These are phyloP conservation scores for Aphelocoma coerulescens DNA, from an alignment of 2,113 vertebrate species.

Conservation along the genomic window DNA sequence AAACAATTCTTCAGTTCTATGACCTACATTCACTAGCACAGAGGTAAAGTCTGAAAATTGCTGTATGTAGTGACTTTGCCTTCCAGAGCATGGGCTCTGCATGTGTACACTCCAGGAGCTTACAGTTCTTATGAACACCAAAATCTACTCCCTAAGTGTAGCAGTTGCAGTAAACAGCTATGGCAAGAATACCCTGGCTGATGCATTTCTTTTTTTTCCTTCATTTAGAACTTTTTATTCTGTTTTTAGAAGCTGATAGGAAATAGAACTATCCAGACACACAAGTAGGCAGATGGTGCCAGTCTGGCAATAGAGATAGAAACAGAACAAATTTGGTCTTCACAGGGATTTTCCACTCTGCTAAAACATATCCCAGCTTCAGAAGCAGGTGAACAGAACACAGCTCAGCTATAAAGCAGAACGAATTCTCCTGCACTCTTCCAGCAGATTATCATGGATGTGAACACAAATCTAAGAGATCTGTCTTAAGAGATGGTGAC, in stretches of 20 bases:
- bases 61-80: not conserved
- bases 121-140: not conserved
- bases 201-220: fast-evolving
- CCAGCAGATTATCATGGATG: not conserved
- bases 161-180: not conserved
- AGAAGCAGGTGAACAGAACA: not conserved
- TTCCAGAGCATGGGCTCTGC: not conserved
- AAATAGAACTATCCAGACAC: not conserved
- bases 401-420: not conserved
- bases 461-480: not conserved
- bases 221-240: not conserved
- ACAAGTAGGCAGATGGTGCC: not conserved
- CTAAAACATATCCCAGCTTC: not conserved
- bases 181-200: not conserved
- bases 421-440: not conserved
- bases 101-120: fast-evolving
- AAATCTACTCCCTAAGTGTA: not conserved
- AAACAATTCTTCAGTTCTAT: not conserved
- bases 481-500: not conserved
- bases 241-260: not conserved
- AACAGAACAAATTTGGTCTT: not conserved
- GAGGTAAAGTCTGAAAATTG: not conserved
- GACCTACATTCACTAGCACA: not conserved
- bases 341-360: not conserved
- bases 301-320: not conserved